Percentiles rank a stretch among this genome's conserved stretches.
These are phyloP conservation scores for Rafetus swinhoei DNA, from an alignment of 2,113 vertebrate species.

Conservation along the genomic window DNA sequence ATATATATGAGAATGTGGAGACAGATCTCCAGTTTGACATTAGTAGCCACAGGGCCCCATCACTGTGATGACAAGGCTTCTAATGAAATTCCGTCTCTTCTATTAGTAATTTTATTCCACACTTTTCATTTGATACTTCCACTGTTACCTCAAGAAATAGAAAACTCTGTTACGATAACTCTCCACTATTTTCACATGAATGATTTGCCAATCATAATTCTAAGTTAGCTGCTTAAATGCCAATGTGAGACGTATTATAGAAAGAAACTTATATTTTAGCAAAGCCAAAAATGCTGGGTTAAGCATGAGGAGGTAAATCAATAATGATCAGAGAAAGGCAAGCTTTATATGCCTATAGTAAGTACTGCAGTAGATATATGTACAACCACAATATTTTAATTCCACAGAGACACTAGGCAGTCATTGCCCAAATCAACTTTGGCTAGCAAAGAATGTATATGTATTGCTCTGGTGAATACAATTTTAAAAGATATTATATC, in stretches of 20 bases:
- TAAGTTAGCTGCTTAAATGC: neutral
- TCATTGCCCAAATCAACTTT: neutral
- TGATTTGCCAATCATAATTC: neutral
- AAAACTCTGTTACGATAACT: neutral
- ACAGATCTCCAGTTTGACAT: neutral
- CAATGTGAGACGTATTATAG: neutral
- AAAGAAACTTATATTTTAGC: neutral
- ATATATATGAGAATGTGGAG: neutral
- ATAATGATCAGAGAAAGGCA: neutral
- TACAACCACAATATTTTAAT: neutral
- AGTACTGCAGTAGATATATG: neutral
- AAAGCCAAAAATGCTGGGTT: neutral
- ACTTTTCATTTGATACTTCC: neutral
- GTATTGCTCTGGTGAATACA: neutral
- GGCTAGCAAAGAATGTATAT: neutral
- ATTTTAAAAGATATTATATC: neutral
- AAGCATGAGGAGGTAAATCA: neutral
- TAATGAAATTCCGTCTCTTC: neutral
- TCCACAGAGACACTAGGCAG: neutral
- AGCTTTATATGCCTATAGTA: neutral
- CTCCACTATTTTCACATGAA: conserved; percentile 11
- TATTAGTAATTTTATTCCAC: neutral
- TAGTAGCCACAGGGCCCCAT: neutral
- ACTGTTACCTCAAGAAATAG: neutral
- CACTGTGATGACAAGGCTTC: neutral